Conservation (phyloP, 2,888 invertebrate genomes). For the Malthinus seriepunctatus region DNA sequence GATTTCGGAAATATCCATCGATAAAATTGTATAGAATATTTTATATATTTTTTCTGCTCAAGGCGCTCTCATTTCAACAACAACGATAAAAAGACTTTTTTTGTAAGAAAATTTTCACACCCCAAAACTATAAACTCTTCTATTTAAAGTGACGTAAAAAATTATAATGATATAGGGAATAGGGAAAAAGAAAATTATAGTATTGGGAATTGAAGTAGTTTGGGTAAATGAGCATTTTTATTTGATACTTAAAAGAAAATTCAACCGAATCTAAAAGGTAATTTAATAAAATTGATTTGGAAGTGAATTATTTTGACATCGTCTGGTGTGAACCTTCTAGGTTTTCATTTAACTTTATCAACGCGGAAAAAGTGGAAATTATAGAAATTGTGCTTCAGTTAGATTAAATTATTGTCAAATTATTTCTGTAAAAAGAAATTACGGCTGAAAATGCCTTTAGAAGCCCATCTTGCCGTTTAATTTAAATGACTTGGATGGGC, state of each 20-base stretch:
- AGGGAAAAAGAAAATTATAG: conserved; percentile 8
- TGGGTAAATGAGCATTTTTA: neutral
- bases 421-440: no score
- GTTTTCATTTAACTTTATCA: no score
- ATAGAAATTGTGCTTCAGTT: no score
- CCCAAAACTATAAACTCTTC: no score
- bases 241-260: neutral
- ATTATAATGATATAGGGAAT: conserved; percentile 16
- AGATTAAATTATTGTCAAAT: no score
- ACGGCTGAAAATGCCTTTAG: no score
- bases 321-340: no score
- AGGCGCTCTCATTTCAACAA: conserved; percentile 1
- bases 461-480: no score
- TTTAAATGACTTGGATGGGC: no score
- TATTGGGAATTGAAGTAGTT: neutral
- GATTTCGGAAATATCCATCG: conserved; percentile 29
- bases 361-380: no score
- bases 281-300: conserved; percentile 1
- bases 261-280: neutral
- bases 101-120: neutral
- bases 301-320: neutral
- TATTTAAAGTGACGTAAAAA: neutral
- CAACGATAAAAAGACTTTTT: neutral
- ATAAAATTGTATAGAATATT: conserved; percentile 26
- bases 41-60: conserved; percentile 16